phyloP scores from a whole-genome alignment of 23 tunicate genomes.

The Botrylloides violaceus region DNA sequence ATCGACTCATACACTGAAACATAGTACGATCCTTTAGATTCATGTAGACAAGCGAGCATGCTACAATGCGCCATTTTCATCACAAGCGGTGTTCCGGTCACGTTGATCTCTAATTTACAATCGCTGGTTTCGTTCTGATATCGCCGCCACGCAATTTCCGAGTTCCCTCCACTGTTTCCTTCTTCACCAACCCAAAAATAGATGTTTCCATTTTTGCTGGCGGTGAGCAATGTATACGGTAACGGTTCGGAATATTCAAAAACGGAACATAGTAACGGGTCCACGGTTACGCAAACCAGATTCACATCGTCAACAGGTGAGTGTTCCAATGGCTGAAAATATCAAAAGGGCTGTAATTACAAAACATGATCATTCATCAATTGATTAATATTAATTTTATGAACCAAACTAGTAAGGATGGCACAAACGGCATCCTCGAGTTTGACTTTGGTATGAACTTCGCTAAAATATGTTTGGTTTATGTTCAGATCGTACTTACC shows the following conservation, averaged over 20 bases:
- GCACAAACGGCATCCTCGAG: no score
- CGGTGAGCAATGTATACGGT: constrained; percentile 39
- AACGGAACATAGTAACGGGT: constrained; percentile 5
- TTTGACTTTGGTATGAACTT: no score
- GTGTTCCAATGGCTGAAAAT: no score
- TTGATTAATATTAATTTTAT: no score
- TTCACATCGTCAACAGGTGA: background rate
- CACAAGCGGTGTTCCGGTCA: constrained; percentile 43
- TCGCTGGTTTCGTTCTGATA: background rate
- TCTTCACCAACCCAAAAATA: constrained; percentile 41
- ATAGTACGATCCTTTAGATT: constrained; percentile 1
- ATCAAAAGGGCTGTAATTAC: no score
- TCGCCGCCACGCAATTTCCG: background rate
- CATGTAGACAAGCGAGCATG: constrained; percentile 53
- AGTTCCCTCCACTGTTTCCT: background rate
- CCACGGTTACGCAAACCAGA: constrained; percentile 7
- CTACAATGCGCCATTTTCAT: constrained; percentile 72
- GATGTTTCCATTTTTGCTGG: constrained; percentile 37
- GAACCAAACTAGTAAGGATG: no score
- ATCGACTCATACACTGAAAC: constrained; percentile 75
- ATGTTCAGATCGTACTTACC: no score
- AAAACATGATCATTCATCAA: no score
- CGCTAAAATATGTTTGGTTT: no score
- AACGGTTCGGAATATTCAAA: constrained; percentile 4
- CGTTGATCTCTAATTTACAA: constrained; percentile 17